These are phyloP conservation scores for Agonopterix subpropinquella DNA, from an alignment of 2,888 invertebrate species.

Conservation along the genomic window DNA sequence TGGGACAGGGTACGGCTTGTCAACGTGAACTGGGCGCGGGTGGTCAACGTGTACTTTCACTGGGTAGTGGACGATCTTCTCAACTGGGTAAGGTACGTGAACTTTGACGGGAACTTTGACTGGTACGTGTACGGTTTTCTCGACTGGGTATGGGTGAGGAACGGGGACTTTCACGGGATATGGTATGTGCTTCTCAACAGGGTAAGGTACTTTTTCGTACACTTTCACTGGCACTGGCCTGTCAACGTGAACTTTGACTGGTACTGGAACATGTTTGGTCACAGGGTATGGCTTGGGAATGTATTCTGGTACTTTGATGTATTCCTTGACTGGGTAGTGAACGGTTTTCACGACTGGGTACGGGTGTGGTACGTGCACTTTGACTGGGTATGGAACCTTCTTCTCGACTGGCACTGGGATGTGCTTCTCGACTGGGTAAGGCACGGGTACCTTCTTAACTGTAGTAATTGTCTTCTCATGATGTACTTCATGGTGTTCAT, in stretches of 20 bases:
- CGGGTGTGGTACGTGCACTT: conserved; percentile 82
- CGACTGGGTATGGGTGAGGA: conserved; percentile 84
- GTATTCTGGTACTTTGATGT: conserved; percentile 80
- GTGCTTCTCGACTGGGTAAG: conserved; percentile 83
- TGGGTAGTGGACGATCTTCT: conserved; percentile 82
- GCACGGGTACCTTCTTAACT: conserved; percentile 82
- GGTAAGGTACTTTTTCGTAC: conserved; percentile 80
- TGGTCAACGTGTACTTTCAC: conserved; percentile 82
- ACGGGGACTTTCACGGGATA: conserved; percentile 83
- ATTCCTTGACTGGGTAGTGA: conserved; percentile 79
- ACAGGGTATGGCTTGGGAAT: conserved; percentile 82
- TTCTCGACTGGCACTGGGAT: conserved; percentile 82
- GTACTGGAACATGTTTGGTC: conserved; percentile 78
- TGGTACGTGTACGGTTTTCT: conserved; percentile 80
- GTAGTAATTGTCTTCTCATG: conserved; percentile 81
- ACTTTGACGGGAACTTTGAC: conserved; percentile 82
- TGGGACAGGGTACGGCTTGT: conserved; percentile 80
- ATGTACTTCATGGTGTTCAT: conserved; percentile 44
- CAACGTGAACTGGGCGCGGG: conserved; percentile 81
- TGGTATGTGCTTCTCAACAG: conserved; percentile 81
- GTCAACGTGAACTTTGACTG: conserved; percentile 80
- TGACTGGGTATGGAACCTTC: conserved; percentile 79
- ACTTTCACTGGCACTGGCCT: conserved; percentile 79
- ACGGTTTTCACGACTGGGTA: conserved; percentile 82
- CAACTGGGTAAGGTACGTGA: conserved; percentile 84